Evolutionary conservation across 2,113 vertebrate genomes (phyloP).

Genomic region (Lepus europaeus): DNA sequence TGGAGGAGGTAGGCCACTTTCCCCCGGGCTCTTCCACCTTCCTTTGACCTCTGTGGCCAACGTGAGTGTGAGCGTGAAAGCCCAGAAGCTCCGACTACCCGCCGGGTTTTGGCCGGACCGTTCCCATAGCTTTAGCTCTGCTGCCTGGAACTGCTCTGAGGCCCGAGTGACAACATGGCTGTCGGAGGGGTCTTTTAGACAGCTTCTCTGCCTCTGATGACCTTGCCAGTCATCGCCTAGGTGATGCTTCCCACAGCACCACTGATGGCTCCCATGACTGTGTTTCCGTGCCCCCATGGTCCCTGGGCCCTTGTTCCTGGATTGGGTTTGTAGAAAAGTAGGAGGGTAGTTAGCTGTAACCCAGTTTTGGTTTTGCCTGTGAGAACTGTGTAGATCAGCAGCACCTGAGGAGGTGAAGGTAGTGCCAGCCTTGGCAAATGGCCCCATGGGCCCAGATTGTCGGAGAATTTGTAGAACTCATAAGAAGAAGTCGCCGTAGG

Average conservation of each 20-base stretch:
- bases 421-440: not conserved
- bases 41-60: not conserved
- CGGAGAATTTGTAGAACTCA: not conserved
- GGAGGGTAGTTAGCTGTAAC: not conserved
- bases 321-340: not conserved
- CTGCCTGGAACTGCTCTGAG: not conserved
- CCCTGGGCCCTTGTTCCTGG: not conserved
- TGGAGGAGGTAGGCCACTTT: accelerated
- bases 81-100: not conserved
- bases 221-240: not conserved
- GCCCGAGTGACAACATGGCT: not conserved
- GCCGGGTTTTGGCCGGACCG: not conserved
- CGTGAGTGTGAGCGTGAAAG: not conserved
- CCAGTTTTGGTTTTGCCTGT: not conserved
- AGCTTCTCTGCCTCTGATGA: not conserved
- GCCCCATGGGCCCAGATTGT: not conserved
- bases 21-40: not conserved
- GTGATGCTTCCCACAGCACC: not conserved
- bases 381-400: not conserved
- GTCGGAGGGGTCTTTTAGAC: not conserved
- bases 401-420: not conserved
- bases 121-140: not conserved
- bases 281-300: no score
- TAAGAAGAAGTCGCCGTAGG: not conserved
- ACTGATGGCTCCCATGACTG: no score